A percentile compares a stretch with the other conserved stretches of the same genome.
Evolutionary conservation across 2,888 invertebrate genomes (phyloP).

Genomic region (Drosophila paranaensis): DNA sequence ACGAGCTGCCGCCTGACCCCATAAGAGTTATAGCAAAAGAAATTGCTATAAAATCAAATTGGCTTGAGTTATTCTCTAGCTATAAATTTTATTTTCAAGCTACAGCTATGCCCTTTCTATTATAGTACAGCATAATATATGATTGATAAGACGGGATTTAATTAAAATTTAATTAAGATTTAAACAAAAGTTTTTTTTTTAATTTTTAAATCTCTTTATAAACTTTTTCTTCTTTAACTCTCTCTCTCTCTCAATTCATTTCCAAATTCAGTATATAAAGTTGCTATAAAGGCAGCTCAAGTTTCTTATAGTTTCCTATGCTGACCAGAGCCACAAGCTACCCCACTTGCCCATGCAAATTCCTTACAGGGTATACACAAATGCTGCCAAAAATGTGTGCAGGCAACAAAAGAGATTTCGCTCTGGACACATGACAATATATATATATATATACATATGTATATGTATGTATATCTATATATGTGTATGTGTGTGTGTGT

Average conservation of each 20-base stretch:
- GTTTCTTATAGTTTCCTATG: background rate
- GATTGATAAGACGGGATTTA: too few relatives aligned
- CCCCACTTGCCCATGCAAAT: background rate
- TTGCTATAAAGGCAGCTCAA: background rate
- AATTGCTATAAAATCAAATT: background rate
- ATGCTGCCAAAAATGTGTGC: slow-evolving; percentile 66
- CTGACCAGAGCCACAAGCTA: background rate
- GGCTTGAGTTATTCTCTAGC: background rate
- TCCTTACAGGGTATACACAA: slow-evolving; percentile 16
- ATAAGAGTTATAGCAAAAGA: too few relatives aligned
- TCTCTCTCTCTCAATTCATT: too few relatives aligned
- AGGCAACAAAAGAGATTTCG: slow-evolving; percentile 54
- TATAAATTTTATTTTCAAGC: background rate
- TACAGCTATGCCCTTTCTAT: background rate
- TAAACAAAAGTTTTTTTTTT: too few relatives aligned
- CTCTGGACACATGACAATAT: slow-evolving; percentile 33
- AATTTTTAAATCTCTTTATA: too few relatives aligned
- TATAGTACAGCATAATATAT: too few relatives aligned
- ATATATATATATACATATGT: background rate
- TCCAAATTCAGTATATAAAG: too few relatives aligned
- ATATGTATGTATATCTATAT: background rate
- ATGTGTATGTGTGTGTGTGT: slow-evolving; percentile 1
- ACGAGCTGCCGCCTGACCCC: background rate
- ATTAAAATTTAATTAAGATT: too few relatives aligned
- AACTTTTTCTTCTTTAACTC: too few relatives aligned